Evolutionary conservation across 2,888 invertebrate species (phyloP).

Genomic region (Thera britannica): DNA sequence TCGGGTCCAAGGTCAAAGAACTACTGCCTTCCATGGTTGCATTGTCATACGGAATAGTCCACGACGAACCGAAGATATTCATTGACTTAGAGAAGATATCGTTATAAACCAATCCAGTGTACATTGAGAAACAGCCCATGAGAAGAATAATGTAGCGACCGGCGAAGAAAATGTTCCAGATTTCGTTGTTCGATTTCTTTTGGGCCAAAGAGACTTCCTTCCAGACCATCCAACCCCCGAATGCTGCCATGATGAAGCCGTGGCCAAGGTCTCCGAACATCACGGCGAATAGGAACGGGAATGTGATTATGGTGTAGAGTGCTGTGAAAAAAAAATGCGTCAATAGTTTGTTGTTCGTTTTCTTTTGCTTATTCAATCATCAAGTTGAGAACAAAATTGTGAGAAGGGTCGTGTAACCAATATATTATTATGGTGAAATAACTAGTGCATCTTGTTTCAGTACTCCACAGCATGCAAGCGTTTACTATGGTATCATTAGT

Average conservation of each 20-base stretch:
- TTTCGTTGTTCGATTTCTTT: slow-evolving; percentile 91
- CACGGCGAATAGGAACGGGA: slow-evolving; percentile 97
- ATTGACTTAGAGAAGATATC: slow-evolving; percentile 98
- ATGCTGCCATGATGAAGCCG: slow-evolving; percentile 92
- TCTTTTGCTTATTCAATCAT: too few relatives aligned
- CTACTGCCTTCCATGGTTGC: slow-evolving; percentile 76
- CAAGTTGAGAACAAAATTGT: too few relatives aligned
- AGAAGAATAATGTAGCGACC: slow-evolving; percentile 98
- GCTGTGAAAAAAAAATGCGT: slow-evolving; percentile 79
- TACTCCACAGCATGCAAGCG: too few relatives aligned
- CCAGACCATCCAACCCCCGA: slow-evolving; percentile 92
- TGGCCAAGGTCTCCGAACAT: slow-evolving; percentile 99
- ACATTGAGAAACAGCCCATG: slow-evolving; percentile 99
- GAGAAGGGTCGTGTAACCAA: too few relatives aligned
- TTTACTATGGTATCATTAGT: too few relatives aligned
- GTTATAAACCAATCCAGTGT: slow-evolving; percentile 98
- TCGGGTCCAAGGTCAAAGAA: slow-evolving; percentile 87
- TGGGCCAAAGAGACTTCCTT: slow-evolving; percentile 90
- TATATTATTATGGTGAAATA: not conserved
- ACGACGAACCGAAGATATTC: slow-evolving; percentile 96
- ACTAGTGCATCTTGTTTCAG: too few relatives aligned
- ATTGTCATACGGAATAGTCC: slow-evolving; percentile 87
- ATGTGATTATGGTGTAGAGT: slow-evolving; percentile 94
- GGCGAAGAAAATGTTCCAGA: slow-evolving; percentile 99
- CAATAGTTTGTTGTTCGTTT: not conserved